Percentiles rank a stretch among this genome's conserved stretches.
phyloP scores from a whole-genome alignment of 1,140 invertebrate genomes.

The Episyrphus balteatus region DNA sequence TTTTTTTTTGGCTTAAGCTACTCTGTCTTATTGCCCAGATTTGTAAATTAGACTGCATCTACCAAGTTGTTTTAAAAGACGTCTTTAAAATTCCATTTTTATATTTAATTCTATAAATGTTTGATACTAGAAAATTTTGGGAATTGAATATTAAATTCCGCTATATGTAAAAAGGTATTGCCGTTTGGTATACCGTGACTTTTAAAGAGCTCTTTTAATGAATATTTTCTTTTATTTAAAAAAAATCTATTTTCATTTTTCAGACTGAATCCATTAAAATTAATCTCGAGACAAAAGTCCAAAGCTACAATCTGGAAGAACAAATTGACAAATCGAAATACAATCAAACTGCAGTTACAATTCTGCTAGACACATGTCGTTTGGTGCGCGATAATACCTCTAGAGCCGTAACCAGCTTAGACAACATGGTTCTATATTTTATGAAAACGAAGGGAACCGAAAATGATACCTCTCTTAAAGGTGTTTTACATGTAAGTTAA shows the following conservation, averaged over 20 bases:
- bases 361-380: conserved; percentile 50
- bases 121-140: too few species aligned
- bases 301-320: conserved; percentile 50
- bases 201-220: too few species aligned
- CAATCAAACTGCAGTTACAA: conserved; percentile 59
- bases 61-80: too few species aligned
- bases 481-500: conserved; percentile 44
- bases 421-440: conserved; percentile 51
- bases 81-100: too few species aligned
- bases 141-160: too few species aligned
- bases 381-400: conserved; percentile 56
- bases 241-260: conserved; percentile 4
- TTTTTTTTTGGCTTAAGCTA: too few species aligned
- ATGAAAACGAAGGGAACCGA: conserved; percentile 53
- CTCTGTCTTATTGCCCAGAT: too few species aligned
- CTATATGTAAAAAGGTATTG: too few species aligned
- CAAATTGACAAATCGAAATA: conserved; percentile 59
- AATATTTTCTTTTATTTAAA: too few species aligned
- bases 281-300: conserved; percentile 33
- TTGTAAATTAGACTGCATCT: too few species aligned
- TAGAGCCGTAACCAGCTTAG: conserved; percentile 44
- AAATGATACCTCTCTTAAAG: conserved; percentile 53
- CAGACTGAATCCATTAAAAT: conserved; percentile 35
- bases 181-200: too few species aligned
- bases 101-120: too few species aligned